phyloP scores from a whole-genome alignment of 2,113 vertebrate genomes.

The Triplophysa dalaica region DNA sequence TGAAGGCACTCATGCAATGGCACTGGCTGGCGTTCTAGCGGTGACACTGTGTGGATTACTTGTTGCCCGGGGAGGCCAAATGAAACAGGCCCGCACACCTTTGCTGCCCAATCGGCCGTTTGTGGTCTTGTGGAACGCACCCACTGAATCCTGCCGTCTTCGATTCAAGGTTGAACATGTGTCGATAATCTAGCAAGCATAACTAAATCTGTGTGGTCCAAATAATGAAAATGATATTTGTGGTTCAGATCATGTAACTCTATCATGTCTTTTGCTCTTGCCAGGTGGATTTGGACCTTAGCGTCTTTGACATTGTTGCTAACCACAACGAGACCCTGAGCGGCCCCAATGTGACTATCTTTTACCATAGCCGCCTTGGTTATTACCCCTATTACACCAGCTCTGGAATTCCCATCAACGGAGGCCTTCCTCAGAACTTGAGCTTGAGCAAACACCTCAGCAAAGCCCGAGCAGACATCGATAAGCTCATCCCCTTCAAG shows the following conservation, averaged over 20 bases:
- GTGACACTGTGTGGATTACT: slow-evolving; percentile 45
- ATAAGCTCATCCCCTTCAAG: slow-evolving; percentile 77
- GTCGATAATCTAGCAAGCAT: background rate
- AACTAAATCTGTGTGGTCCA: background rate
- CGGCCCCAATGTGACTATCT: slow-evolving; percentile 84
- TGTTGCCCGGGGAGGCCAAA: slow-evolving; percentile 45
- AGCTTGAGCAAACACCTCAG: slow-evolving; percentile 82
- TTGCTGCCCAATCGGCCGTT: slow-evolving; percentile 81
- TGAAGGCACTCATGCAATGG: slow-evolving; percentile 64
- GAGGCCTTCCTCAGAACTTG: slow-evolving; percentile 87
- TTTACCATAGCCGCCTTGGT: slow-evolving; percentile 87
- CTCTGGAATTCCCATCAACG: slow-evolving; percentile 74
- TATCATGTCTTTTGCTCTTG: background rate
- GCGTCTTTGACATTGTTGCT: slow-evolving; percentile 82
- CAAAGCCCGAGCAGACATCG: slow-evolving; percentile 81
- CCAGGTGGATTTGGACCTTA: slow-evolving; percentile 82
- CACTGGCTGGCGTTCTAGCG: slow-evolving; percentile 50
- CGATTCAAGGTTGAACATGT: slow-evolving; percentile 70
- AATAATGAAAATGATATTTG: background rate
- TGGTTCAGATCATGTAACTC: background rate
- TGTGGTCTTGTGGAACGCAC: slow-evolving; percentile 86
- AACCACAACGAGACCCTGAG: slow-evolving; percentile 86
- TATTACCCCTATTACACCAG: slow-evolving; percentile 85
- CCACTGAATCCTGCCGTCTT: slow-evolving; percentile 79
- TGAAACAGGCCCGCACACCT: slow-evolving; percentile 72